These are phyloP conservation scores for Plumapathes pennacea DNA, from an alignment of 92 coral and sea anemone species.

Conservation along the genomic window DNA sequence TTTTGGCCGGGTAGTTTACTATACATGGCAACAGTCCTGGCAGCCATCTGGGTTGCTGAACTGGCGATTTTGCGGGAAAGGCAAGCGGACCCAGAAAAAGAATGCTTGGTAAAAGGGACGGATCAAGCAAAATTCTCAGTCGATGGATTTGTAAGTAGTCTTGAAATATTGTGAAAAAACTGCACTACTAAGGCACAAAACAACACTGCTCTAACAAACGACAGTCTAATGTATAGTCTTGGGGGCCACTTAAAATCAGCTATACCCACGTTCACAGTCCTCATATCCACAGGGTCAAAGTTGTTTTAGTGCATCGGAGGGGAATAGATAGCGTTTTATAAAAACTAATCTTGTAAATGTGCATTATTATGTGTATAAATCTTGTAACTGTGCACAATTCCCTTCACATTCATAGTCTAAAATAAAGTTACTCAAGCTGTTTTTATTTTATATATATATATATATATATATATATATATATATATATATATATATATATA, in stretches of 20 bases:
- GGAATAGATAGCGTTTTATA: too few species aligned
- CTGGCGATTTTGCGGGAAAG: conserved; percentile 62
- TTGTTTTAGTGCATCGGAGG: too few species aligned
- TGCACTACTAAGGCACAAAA: too few species aligned
- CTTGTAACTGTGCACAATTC: neutral
- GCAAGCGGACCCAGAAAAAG: conserved; percentile 8
- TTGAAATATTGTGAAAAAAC: neutral
- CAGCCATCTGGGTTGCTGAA: conserved; percentile 91
- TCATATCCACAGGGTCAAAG: too few species aligned
- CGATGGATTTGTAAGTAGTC: conserved; percentile 62
- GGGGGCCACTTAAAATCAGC: too few species aligned
- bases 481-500: too few species aligned
- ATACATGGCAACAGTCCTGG: conserved; percentile 81
- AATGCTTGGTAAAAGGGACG: conserved; percentile 9
- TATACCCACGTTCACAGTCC: too few species aligned
- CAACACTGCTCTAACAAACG: too few species aligned
- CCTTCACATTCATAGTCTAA: neutral
- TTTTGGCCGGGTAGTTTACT: conserved; percentile 97
- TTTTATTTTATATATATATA: too few species aligned
- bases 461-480: too few species aligned
- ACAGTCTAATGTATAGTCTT: too few species aligned
- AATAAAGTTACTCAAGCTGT: neutral
- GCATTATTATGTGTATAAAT: neutral
- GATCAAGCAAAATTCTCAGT: neutral
- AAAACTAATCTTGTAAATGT: neutral